Base-by-base conservation (phyloP, 2,113 vertebrate species). In the Zingel zingel region DNA sequence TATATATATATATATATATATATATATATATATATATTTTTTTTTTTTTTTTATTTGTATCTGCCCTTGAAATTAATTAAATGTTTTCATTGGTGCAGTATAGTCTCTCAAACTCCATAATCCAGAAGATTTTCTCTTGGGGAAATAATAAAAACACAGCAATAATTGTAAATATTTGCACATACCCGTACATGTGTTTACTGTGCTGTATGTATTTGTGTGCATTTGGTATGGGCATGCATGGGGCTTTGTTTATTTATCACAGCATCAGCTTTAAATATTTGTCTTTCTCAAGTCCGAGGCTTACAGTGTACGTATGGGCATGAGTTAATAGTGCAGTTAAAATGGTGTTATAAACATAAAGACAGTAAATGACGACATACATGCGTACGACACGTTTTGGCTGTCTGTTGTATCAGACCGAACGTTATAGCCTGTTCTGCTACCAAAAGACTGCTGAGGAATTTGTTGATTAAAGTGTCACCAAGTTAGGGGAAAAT, bases 81-180 rank as follows among this genome's bases (percentile, higher is more conserved):
- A 69, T 74, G 18, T n/a, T 63, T 73, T 57, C 23, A 16, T 3
- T 19, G 50, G n/a, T 69, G 18, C 27, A 51, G 14, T 13, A 58
- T 16, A 58, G 64, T 39, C 43, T 58, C 15, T 27, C 10, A 73
- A 74, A 74, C n/a, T 7, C 14, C 13, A 21, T 30, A 36, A 72
- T 27, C 47, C 54, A 18, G 15, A 16, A 77, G 74, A 74, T 86
- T 82, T 43, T 59, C 57, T 79, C 45, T 47, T 16, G 43, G 45
- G 43, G 15, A 70, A 83, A 74, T 53, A 23, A 62, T 27, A 11
- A 43, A 43, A 43, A 33, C 4, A 66, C 33, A 6, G 33, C 33
- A 83, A 73, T 4, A 30, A 65, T 2, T 21, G 27, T 21, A 65
- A 73, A 71, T 30, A 62, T 23, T n/a, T 54, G 30, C n/a, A 48